Percentiles rank a stretch among this genome's conserved stretches.
Evolutionary conservation across 1,140 invertebrate genomes (phyloP).

Genomic region (Tetragnatha versicolor): DNA sequence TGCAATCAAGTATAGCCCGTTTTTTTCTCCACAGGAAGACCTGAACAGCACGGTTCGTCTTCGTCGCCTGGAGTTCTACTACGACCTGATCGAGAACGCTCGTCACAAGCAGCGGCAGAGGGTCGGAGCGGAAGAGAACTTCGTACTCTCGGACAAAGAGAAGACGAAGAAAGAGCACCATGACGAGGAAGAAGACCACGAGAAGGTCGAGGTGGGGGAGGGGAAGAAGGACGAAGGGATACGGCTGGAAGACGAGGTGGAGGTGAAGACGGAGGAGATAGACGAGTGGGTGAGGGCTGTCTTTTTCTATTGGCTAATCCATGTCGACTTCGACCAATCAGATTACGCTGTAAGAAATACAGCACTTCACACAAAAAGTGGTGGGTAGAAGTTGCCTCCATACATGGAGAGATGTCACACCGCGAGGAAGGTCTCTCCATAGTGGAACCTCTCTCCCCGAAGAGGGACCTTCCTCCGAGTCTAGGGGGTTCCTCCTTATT

Average conservation of each 20-base stretch:
- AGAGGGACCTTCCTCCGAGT: no score
- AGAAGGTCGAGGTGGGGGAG: neutral
- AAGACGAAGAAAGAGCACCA: neutral
- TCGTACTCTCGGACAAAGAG: neutral
- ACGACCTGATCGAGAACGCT: constrained; percentile 9
- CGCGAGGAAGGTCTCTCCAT: no score
- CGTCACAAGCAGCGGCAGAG: neutral
- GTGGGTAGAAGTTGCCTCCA: no score
- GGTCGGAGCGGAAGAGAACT: neutral
- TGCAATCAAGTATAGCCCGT: neutral
- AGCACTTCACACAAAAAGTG: no score
- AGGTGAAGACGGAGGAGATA: neutral
- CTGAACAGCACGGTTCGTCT: neutral
- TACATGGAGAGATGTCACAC: no score
- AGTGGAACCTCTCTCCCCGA: no score
- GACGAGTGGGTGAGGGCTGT: constrained; percentile 28
- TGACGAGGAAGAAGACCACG: neutral
- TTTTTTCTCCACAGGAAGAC: neutral
- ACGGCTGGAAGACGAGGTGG: neutral
- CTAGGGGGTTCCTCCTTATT: no score
- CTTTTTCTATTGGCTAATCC: no score
- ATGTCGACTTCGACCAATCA: no score
- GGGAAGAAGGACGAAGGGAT: neutral
- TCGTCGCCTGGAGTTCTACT: constrained; percentile 15
- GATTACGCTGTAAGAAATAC: no score